A percentile compares a stretch with the other conserved stretches of the same genome.
Conservation (phyloP, 2,113 vertebrate species). For the Oophaga pumilio region DNA sequence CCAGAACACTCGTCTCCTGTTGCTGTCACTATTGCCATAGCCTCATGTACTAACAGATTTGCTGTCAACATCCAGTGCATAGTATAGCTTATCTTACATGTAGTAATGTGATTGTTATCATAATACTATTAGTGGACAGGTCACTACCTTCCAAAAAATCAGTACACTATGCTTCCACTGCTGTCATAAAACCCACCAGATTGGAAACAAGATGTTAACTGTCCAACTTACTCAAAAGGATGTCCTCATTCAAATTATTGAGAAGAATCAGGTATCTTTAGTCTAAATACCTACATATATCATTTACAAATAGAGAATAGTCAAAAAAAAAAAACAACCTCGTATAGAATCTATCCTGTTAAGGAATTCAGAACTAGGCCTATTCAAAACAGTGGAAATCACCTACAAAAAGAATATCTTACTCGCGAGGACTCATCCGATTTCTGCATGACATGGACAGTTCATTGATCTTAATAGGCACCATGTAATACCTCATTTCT, state of each 20-base stretch:
- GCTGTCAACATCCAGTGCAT: not conserved
- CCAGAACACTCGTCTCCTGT: not conserved
- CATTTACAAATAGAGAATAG: no score
- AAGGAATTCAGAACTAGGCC: no score
- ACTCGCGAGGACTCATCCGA: no score
- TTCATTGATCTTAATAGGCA: not conserved
- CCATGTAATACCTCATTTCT: not conserved
- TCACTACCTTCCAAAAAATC: not conserved
- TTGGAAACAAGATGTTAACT: not conserved
- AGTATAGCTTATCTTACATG: not conserved
- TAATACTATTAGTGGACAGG: not conserved
- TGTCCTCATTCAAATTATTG: no score
- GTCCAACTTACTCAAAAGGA: no score
- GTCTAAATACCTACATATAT: no score
- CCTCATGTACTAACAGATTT: not conserved
- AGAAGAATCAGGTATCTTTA: no score
- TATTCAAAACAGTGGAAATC: no score
- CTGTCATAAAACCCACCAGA: not conserved
- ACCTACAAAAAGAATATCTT: no score
- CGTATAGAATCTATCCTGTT: no score
- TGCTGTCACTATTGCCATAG: not conserved
- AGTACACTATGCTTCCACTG: not conserved
- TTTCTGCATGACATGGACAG: not conserved
- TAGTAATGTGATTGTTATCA: no score
- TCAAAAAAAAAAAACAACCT: no score